Evolutionary conservation across 2,113 vertebrate genomes (phyloP).

Genomic region (Epinephelus fuscoguttatus): DNA sequence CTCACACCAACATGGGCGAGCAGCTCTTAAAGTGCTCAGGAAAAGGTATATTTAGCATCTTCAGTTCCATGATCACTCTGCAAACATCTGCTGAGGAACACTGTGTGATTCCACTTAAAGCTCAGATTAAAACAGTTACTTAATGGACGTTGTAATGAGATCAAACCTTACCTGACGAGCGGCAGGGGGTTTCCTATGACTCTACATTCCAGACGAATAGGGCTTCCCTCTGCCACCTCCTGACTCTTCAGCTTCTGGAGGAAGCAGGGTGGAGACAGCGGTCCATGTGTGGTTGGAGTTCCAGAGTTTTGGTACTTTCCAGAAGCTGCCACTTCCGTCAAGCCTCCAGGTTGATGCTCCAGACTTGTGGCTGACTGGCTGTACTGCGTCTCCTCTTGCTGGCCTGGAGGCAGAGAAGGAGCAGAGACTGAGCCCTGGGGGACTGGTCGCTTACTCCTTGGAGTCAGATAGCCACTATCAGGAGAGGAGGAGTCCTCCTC

Average conservation of each 20-base stretch:
- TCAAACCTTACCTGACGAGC: constrained; percentile 87
- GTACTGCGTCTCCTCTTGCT: constrained; percentile 26
- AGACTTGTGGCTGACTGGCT: constrained; percentile 23
- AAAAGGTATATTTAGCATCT: not conserved
- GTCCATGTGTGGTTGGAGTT: constrained; percentile 57
- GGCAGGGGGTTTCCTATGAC: constrained; percentile 91
- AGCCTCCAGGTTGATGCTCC: constrained; percentile 25
- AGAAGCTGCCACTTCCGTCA: not conserved
- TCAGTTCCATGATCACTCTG: not conserved
- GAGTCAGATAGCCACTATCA: constrained; percentile 96
- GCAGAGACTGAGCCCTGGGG: constrained; percentile 76
- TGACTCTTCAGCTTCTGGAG: constrained; percentile 95
- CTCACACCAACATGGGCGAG: not conserved
- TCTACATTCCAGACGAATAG: constrained; percentile 91
- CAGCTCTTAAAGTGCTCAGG: not conserved
- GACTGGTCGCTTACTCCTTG: constrained; percentile 83
- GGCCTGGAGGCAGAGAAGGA: constrained; percentile 43
- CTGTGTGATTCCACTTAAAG: not conserved
- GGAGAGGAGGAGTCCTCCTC: constrained; percentile 96
- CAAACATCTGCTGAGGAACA: not conserved
- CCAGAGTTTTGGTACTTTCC: constrained; percentile 52
- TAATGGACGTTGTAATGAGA: not conserved
- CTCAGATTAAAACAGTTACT: not conserved
- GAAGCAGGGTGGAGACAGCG: constrained; percentile 88
- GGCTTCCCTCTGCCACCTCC: constrained; percentile 94